These are phyloP conservation scores for Nezara viridula DNA, from an alignment of 2,888 invertebrate species.

Conservation along the genomic window DNA sequence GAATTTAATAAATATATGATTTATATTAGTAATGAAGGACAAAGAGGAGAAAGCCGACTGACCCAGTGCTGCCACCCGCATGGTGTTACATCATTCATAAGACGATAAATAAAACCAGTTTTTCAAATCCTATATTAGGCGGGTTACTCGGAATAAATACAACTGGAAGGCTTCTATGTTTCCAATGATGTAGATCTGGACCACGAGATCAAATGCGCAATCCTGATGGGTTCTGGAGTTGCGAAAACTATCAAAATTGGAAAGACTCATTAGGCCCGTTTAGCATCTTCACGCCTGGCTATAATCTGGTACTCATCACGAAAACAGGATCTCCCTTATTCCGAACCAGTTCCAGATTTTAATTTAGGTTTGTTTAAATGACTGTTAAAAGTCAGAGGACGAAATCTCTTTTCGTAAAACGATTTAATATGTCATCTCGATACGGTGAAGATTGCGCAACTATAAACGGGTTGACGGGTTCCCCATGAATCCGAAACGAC, in stretches of 20 bases:
- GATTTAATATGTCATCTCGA: conserved; percentile 5
- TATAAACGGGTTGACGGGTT: background rate
- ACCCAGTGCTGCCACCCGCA: conserved; percentile 42
- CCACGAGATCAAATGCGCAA: background rate
- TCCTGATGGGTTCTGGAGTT: background rate
- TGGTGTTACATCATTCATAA: conserved; percentile 46
- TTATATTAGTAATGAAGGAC: conserved; percentile 30
- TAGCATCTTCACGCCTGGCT: background rate
- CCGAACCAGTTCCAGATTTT: conserved; percentile 13
- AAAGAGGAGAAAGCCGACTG: conserved; percentile 39
- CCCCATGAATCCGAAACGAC: background rate
- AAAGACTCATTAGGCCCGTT: background rate
- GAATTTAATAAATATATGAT: background rate
- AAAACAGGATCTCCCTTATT: background rate
- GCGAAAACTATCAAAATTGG: conserved; percentile 38
- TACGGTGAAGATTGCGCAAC: background rate
- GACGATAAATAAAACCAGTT: conserved; percentile 44
- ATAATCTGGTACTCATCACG: background rate
- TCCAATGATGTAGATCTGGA: background rate
- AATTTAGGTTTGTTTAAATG: conserved; percentile 28
- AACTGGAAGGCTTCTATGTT: background rate
- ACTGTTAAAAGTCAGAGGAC: background rate
- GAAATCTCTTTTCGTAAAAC: background rate
- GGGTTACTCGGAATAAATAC: background rate
- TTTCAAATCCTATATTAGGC: conserved; percentile 9